Percentiles rank a stretch among this genome's conserved stretches.
These are phyloP conservation scores for Cryptophagus acutangulus DNA, from an alignment of 2,888 invertebrate genomes.

Conservation along the genomic window DNA sequence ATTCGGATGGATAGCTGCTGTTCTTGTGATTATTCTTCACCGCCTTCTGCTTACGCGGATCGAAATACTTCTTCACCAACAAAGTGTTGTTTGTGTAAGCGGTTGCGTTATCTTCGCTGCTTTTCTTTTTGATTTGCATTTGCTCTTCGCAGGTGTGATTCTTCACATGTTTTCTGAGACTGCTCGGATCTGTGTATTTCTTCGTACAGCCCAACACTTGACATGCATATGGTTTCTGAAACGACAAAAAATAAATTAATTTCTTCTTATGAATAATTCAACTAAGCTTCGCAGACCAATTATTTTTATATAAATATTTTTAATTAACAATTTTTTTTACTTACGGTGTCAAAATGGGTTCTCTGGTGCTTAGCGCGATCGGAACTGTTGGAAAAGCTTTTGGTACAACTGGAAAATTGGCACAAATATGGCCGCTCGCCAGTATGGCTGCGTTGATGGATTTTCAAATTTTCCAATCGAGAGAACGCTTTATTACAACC, in stretches of 20 bases:
- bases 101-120: constrained; percentile 21
- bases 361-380: constrained; percentile 98
- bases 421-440: constrained; percentile 96
- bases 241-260: constrained; percentile 21
- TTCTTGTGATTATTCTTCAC: constrained; percentile 20
- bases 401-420: constrained; percentile 85
- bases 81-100: not conserved
- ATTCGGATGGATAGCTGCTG: constrained; percentile 3
- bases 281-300: no score
- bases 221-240: constrained; percentile 88
- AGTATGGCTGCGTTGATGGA: constrained; percentile 92
- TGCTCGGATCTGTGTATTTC: constrained; percentile 91
- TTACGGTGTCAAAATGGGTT: constrained; percentile 96
- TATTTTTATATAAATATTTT: not conserved
- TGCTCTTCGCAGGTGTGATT: constrained; percentile 58
- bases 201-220: constrained; percentile 82
- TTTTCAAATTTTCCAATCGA: constrained; percentile 94
- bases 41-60: constrained; percentile 34
- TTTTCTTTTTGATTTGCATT: constrained; percentile 41
- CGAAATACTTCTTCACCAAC: constrained; percentile 29
- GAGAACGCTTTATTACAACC: constrained; percentile 96
- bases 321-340: constrained; percentile 38
- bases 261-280: not conserved
- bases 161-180: constrained; percentile 87
- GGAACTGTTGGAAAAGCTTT: constrained; percentile 98